A percentile compares a stretch with the other conserved stretches of the same genome.
phyloP scores from a whole-genome alignment of 1,140 invertebrate genomes.

The Portunus trituberculatus region DNA sequence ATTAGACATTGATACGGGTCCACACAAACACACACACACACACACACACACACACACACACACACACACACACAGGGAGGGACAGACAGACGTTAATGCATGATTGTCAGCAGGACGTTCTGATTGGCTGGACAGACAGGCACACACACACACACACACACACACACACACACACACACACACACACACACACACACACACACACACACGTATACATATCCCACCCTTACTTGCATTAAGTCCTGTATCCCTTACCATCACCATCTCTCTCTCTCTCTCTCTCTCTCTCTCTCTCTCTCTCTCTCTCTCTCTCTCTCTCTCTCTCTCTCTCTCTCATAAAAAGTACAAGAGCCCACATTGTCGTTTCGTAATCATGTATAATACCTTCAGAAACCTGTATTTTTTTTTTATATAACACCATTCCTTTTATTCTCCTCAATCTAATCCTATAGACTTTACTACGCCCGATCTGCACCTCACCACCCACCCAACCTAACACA shows the following conservation, averaged over 20 bases:
- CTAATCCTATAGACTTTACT: too few relatives aligned
- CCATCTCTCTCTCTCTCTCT: background rate
- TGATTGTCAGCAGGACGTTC: constrained; percentile 11
- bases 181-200: constrained; percentile 40
- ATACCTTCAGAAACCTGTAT: too few relatives aligned
- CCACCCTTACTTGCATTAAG: background rate
- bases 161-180: background rate
- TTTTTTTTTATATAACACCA: too few relatives aligned
- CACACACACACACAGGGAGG: background rate
- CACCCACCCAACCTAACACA: too few relatives aligned
- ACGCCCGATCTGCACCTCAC: too few relatives aligned
- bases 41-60: background rate
- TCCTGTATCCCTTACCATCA: background rate
- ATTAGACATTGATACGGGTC: too few relatives aligned
- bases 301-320: constrained; percentile 34
- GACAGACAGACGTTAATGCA: background rate
- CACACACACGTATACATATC: background rate
- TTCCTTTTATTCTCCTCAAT: too few relatives aligned
- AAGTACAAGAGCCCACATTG: too few relatives aligned
- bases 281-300: constrained; percentile 30
- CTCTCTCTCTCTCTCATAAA: background rate
- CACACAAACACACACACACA: background rate
- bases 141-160: constrained; percentile 31
- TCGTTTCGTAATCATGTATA: too few relatives aligned
- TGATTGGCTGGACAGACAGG: background rate